Conservation (phyloP, 2,888 invertebrate species). For the Latrodectus elegans region DNA sequence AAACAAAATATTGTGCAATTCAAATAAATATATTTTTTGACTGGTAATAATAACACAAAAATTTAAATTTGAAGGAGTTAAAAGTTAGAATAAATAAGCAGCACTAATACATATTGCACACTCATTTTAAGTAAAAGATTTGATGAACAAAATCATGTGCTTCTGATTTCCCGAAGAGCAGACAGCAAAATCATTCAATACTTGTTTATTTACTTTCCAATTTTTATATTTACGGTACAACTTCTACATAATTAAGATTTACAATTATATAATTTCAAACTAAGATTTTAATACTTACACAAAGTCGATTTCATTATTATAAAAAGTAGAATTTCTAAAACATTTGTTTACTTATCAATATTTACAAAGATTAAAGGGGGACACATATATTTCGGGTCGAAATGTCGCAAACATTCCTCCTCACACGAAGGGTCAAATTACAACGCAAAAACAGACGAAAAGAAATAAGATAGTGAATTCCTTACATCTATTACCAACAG, state of each 20-base stretch:
- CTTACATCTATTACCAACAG: background rate
- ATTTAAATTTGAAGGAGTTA: too few relatives aligned
- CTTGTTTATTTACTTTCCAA: slow-evolving; percentile 32
- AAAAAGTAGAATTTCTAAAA: background rate
- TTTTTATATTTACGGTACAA: slow-evolving; percentile 16
- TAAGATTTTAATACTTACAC: slow-evolving; percentile 15
- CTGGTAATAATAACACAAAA: too few relatives aligned
- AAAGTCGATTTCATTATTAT: slow-evolving; percentile 21
- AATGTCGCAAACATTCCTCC: slow-evolving; percentile 52
- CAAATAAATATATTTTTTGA: too few relatives aligned
- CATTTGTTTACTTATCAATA: background rate
- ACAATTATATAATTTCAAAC: background rate
- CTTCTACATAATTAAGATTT: background rate
- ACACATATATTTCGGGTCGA: slow-evolving; percentile 36
- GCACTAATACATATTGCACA: background rate
- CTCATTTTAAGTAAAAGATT: background rate
- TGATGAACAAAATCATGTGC: background rate
- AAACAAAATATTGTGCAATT: too few relatives aligned
- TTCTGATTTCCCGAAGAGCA: background rate
- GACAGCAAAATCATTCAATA: slow-evolving; percentile 21
- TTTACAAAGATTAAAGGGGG: background rate
- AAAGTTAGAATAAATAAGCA: too few relatives aligned
- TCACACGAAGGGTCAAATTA: slow-evolving; percentile 40
- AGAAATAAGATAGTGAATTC: background rate
- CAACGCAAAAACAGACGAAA: slow-evolving; percentile 4